phyloP scores from a whole-genome alignment of 2,888 invertebrate species.

The Drosophila lacicola region DNA sequence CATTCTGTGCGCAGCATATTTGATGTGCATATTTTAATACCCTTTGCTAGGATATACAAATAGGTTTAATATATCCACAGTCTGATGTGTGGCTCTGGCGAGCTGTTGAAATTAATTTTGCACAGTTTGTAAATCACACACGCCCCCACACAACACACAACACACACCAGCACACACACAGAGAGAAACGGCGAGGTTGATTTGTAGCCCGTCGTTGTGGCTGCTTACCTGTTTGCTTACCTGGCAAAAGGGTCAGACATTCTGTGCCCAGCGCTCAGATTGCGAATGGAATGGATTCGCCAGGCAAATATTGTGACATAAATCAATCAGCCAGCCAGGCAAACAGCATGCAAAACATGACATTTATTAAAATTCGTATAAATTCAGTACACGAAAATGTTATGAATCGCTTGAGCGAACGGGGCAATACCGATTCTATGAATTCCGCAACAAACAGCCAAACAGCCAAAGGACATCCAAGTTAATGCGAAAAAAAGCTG shows the following conservation, averaged over 20 bases:
- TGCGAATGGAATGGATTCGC: constrained; percentile 19
- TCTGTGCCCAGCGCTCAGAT: constrained; percentile 10
- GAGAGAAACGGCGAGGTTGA: constrained; percentile 12
- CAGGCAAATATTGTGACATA: constrained; percentile 65
- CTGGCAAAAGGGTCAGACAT: constrained; percentile 15
- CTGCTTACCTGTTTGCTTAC: constrained; percentile 38
- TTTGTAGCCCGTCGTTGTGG: constrained; percentile 40
- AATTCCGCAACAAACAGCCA: background rate
- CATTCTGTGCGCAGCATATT: background rate
- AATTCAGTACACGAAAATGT: constrained; percentile 21
- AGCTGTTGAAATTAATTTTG: constrained; percentile 41
- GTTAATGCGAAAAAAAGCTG: constrained; percentile 11
- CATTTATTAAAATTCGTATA: constrained; percentile 59
- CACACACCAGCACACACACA: constrained; percentile 2
- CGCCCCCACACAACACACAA: constrained; percentile 2
- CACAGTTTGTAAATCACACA: constrained; percentile 26
- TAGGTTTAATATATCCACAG: constrained; percentile 6
- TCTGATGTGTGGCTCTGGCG: constrained; percentile 7
- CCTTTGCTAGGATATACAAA: constrained; percentile 2
- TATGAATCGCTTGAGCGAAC: constrained; percentile 8
- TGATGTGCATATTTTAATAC: constrained; percentile 3
- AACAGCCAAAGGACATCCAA: constrained; percentile 10
- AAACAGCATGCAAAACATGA: constrained; percentile 44
- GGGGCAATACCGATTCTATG: background rate
- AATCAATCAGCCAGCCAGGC: constrained; percentile 58